Percentiles rank a stretch among this genome's conserved stretches.
Evolutionary conservation across 2,797 vertebrate species (phyloP).

Genomic region (Fringilla coelebs): DNA sequence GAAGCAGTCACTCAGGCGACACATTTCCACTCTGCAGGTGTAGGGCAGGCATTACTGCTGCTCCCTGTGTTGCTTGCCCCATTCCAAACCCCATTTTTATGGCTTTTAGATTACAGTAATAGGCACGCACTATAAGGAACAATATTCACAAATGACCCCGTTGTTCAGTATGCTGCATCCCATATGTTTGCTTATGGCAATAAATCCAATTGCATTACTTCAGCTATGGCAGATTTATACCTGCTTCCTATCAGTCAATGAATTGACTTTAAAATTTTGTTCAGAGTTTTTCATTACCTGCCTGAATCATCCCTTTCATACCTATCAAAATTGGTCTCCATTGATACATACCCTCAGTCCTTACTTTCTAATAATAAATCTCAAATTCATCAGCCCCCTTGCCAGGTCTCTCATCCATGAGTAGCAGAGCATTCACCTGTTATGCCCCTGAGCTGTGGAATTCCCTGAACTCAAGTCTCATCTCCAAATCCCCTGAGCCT

Average conservation of each 20-base stretch:
- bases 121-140: not conserved
- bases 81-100: slow-evolving; percentile 4
- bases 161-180: slow-evolving; percentile 46
- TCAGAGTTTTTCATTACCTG: slow-evolving; percentile 72
- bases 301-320: slow-evolving; percentile 63
- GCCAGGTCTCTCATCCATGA: slow-evolving; percentile 68
- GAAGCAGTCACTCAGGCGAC: not conserved
- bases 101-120: slow-evolving; percentile 56
- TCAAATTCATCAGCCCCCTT: slow-evolving; percentile 74
- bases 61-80: not conserved
- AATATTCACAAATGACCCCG: slow-evolving; percentile 34
- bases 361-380: slow-evolving; percentile 76
- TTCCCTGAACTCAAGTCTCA: slow-evolving; percentile 63
- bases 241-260: slow-evolving; percentile 63
- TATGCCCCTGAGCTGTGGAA: slow-evolving; percentile 61
- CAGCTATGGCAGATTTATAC: slow-evolving; percentile 69
- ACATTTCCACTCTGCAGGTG: not conserved
- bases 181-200: slow-evolving; percentile 44
- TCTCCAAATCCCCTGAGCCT: slow-evolving; percentile 68
- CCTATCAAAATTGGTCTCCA: slow-evolving; percentile 61
- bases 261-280: slow-evolving; percentile 73
- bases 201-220: slow-evolving; percentile 69
- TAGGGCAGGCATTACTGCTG: slow-evolving; percentile 12
- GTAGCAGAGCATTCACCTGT: slow-evolving; percentile 73
- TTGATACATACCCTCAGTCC: slow-evolving; percentile 69